Percentiles rank a stretch among this genome's conserved stretches.
phyloP scores from a whole-genome alignment of 1,140 invertebrate species.

The Onthophagus taurus region DNA sequence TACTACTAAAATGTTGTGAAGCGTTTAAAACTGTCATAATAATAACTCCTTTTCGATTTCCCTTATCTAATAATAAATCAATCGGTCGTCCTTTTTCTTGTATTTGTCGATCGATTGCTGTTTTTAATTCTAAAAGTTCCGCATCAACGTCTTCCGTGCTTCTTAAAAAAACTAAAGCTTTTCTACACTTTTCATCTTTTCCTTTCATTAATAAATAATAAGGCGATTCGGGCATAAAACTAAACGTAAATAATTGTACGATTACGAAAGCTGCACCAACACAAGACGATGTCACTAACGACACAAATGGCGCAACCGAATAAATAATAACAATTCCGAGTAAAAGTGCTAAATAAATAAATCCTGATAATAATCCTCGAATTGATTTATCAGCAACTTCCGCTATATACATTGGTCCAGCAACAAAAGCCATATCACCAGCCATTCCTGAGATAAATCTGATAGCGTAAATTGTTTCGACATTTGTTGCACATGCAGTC shows the following conservation, averaged over 20 bases:
- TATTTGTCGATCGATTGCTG: constrained; percentile 25
- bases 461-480: constrained; percentile 42
- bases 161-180: constrained; percentile 44
- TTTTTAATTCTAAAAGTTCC: constrained; percentile 39
- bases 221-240: constrained; percentile 32
- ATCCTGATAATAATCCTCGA: constrained; percentile 24
- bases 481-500: constrained; percentile 39
- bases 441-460: constrained; percentile 31
- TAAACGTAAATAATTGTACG: constrained; percentile 22
- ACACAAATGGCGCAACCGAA: constrained; percentile 20
- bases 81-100: constrained; percentile 27
- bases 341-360: constrained; percentile 30
- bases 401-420: constrained; percentile 30
- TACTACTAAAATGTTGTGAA: constrained; percentile 44
- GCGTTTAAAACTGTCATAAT: constrained; percentile 42
- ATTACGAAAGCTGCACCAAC: constrained; percentile 24
- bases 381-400: constrained; percentile 31
- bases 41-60: constrained; percentile 26
- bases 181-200: constrained; percentile 40
- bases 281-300: constrained; percentile 18
- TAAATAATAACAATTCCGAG: constrained; percentile 26
- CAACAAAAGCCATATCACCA: constrained; percentile 31
- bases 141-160: constrained; percentile 36
- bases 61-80: constrained; percentile 24
- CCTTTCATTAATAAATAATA: constrained; percentile 30